Evolutionary conservation across 1,140 invertebrate genomes (phyloP), one percentile per base, ranked within the genome.

Genomic region (Brachionus asplanchnoidis): DNA sequence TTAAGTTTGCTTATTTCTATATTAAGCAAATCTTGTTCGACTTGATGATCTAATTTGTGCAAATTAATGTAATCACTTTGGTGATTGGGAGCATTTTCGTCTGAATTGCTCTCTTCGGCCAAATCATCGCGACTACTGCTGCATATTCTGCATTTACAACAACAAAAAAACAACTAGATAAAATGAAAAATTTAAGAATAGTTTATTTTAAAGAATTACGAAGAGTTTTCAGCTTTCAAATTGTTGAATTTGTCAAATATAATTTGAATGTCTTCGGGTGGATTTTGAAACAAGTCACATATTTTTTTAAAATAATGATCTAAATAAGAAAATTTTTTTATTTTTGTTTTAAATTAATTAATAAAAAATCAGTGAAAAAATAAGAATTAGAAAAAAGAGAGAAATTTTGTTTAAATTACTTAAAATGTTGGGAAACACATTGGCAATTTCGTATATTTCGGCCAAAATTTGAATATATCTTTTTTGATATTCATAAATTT

Each of bases 271-370:
- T 77, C 73, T 50, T 77, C 73, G n/a, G 40, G 73, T 50, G 73
- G 42, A 50, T 50, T 46, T 28, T 20, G 42, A 50, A 77, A 77
- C 20, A 77, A 50, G 12, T 77, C 73, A 26, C 73, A 77, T 28
- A 77, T 77, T 50, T 46, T 77, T 77, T 77, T 77, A 1, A 77
- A 77, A 77, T 77, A 77, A 26, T 46, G 23, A 50, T 77, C 73
- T 77, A 17, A 36, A 36, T 36, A 36, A 36, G 6, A 36, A 28
- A 28, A 1, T 28, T 28, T 28, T 28, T 28, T 28, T 28, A 0
- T 28, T 28, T 28, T 3, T 1, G 3, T 28, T 28, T n/a, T n/a
- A n/a, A 28, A 28, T 28, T 28, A 28, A 36, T 36, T 36, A 36
- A 36, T 36, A 7, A 36, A 36, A 14, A 14, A 53, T 53, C 2